These are phyloP conservation scores for Oncorhynchus kisutch DNA, from an alignment of 2,113 vertebrate species.

Conservation along the genomic window DNA sequence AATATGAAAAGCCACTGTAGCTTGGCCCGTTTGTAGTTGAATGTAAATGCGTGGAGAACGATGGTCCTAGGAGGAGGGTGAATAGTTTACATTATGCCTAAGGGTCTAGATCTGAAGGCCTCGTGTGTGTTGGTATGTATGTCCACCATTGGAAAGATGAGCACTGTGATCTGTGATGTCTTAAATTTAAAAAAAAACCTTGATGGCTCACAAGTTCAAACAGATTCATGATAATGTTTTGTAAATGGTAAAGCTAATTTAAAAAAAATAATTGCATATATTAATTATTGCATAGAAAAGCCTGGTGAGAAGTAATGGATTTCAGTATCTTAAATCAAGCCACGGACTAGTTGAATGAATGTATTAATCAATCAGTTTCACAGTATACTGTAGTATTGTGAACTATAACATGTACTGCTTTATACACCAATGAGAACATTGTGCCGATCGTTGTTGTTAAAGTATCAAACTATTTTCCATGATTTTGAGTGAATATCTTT, in stretches of 20 bases:
- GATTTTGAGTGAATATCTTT: neutral
- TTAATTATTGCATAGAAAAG: constrained; percentile 76
- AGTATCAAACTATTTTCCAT: neutral
- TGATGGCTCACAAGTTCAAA: neutral
- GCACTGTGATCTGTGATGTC: neutral
- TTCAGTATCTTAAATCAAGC: constrained; percentile 27
- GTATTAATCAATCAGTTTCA: neutral
- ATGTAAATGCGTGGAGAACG: neutral
- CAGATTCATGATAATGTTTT: neutral
- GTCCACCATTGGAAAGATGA: neutral
- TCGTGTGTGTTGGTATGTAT: neutral
- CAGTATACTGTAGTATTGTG: neutral
- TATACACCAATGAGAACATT: neutral
- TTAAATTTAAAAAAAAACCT: neutral
- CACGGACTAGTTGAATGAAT: neutral
- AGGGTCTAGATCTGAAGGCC: neutral
- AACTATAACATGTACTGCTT: neutral
- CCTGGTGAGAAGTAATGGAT: constrained; percentile 57
- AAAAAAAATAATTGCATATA: constrained; percentile 72
- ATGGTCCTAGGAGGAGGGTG: neutral
- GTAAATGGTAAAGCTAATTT: constrained; percentile 17
- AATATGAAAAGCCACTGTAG: neutral
- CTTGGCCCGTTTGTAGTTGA: neutral
- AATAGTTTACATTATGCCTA: neutral
- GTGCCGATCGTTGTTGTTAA: neutral